These are phyloP conservation scores for Romanogobio albipinnatus DNA, from an alignment of 2,113 vertebrate species.

Conservation along the genomic window DNA sequence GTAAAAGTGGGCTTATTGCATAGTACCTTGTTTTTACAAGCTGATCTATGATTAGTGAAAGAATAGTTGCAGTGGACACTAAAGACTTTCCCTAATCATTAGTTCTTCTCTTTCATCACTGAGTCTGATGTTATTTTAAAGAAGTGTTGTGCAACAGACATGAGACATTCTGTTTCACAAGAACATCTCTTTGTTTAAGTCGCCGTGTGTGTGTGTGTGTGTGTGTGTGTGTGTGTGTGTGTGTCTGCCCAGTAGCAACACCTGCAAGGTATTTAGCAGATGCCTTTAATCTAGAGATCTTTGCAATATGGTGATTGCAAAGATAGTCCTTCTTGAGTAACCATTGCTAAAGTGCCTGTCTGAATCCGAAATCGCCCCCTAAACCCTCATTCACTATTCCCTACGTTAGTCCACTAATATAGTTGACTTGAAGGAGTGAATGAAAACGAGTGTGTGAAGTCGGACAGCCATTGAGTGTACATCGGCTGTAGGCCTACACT, in stretches of 20 bases:
- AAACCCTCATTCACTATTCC: no score
- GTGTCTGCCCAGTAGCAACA: neutral
- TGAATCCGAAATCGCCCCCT: no score
- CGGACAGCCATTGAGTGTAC: no score
- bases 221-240: neutral
- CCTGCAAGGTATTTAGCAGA: neutral
- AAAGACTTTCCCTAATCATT: neutral
- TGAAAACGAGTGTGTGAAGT: no score
- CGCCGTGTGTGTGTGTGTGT: neutral
- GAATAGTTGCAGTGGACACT: neutral
- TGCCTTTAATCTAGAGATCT: neutral
- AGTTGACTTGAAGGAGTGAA: no score
- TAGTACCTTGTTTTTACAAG: neutral
- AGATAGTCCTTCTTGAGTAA: neutral
- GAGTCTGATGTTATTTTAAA: neutral
- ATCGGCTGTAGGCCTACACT: no score
- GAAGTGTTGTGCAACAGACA: conserved; percentile 8
- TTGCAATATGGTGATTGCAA: neutral
- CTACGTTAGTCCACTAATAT: no score
- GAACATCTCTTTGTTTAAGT: neutral
- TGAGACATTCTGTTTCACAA: conserved; percentile 38
- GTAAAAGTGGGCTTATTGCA: neutral
- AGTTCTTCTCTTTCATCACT: conserved; percentile 25
- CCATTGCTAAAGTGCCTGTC: neutral
- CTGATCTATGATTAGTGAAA: neutral